These are phyloP conservation scores for Proisotoma minuta DNA, from an alignment of 2,888 invertebrate species.

Conservation along the genomic window DNA sequence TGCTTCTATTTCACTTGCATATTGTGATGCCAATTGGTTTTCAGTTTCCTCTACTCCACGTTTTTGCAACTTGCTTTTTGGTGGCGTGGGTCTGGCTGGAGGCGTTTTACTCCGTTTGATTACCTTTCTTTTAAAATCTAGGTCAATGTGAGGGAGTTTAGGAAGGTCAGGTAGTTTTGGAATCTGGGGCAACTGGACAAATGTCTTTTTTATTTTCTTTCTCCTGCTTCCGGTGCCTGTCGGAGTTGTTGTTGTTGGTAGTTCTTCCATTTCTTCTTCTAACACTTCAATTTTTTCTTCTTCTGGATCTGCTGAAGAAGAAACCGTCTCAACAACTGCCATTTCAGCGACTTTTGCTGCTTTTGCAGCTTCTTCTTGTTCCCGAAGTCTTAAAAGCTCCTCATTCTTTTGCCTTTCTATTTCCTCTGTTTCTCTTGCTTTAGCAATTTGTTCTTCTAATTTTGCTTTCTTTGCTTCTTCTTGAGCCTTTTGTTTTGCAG, in stretches of 20 bases:
- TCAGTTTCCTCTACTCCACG: constrained; percentile 55
- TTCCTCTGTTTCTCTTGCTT: constrained; percentile 47
- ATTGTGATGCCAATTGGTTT: constrained; percentile 33
- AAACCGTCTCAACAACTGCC: not conserved
- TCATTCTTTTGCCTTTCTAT: constrained; percentile 56
- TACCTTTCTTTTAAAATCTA: constrained; percentile 49
- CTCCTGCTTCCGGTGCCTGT: constrained; percentile 17
- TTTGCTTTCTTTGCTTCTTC: constrained; percentile 47
- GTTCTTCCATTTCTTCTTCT: constrained; percentile 22
- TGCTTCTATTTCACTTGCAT: constrained; percentile 20
- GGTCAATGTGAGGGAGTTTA: constrained; percentile 16
- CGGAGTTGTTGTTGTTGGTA: constrained; percentile 7
- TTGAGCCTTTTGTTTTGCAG: constrained; percentile 54
- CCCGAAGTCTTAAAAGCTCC: constrained; percentile 24
- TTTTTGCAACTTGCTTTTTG: constrained; percentile 56
- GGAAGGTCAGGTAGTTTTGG: constrained; percentile 21
- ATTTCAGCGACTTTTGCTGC: not conserved
- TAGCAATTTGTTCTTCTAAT: constrained; percentile 32
- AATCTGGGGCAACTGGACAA: constrained; percentile 7
- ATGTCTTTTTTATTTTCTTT: not conserved
- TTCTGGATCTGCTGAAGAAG: not conserved
- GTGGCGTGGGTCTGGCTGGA: constrained; percentile 54
- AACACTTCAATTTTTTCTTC: constrained; percentile 12
- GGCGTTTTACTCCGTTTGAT: constrained; percentile 53
- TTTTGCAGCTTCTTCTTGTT: constrained; percentile 57